Evolutionary conservation across 1,140 invertebrate species (phyloP), one percentile per base, ranked within the genome.

Genomic region (Psix sp.): DNA sequence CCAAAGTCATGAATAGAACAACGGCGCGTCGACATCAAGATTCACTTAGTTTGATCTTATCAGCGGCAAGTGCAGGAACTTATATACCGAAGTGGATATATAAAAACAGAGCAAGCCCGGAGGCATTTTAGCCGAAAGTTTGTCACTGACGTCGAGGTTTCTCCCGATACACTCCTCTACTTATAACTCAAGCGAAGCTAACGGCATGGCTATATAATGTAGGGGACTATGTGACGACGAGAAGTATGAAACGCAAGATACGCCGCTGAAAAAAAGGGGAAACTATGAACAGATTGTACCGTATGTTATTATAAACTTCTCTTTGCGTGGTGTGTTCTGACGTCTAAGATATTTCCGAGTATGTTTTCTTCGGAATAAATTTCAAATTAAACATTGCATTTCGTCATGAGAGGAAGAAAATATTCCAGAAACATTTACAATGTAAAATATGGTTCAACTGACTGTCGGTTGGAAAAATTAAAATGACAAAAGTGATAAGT

Each of bases 11-110:
- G 67, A 71, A 15, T 13, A 13, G 29, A 49, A 48, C 48, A 62
- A 70, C 24, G 49, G 18, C n/a, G 15, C n/a, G n/a, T n/a, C n/a
- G 57, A 60, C 48, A 70, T 62, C 56, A 60, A 62, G 67, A 62
- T 62, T 71, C 67, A 71, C 57, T 71, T 71, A 62, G 24, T 56
- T 49, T 56, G 56, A 70, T 70, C 56, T 70, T 70, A 71, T 71
- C 63, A 57, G 43, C 18, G 38, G 36, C 26, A 65, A 59, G 59
- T 59, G 26, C 24, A 24, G 33, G 59, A 26, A 46, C 35, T 17
- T 66, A 66, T n/a, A n/a, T 60, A 56, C 66, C 36, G 48, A 45
- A 40, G 54, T 24, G 46, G 31, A 54, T 59, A 56, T 40, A 73
- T 52, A 63, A 60, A 66, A 54, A 66, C 18, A 56, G 15, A 6